Evolutionary conservation across 2,888 invertebrate genomes (phyloP).

Genomic region (Coenonympha arcania): DNA sequence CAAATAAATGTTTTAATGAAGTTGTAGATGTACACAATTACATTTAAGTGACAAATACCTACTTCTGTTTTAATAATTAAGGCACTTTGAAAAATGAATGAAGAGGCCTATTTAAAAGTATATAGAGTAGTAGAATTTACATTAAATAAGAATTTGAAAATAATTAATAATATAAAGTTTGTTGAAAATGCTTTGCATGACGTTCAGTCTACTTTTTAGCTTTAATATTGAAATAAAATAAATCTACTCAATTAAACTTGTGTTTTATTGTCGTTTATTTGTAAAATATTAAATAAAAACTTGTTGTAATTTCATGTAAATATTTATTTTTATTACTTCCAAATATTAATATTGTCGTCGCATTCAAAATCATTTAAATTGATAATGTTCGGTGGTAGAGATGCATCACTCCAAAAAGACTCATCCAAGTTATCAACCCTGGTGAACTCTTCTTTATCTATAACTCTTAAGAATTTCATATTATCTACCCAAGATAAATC

Average conservation of each 20-base stretch:
- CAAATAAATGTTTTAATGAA: no score
- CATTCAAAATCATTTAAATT: constrained; percentile 38
- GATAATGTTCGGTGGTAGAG: constrained; percentile 42
- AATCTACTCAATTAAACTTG: background rate
- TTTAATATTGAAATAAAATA: background rate
- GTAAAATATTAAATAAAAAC: no score
- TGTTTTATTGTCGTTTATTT: no score
- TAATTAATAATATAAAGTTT: background rate
- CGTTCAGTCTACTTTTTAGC: background rate
- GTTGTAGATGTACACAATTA: no score
- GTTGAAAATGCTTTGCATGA: background rate
- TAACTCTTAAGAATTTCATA: constrained; percentile 48
- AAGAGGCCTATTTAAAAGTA: no score
- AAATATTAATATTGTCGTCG: constrained; percentile 8
- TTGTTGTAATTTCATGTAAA: no score
- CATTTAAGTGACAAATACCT: no score
- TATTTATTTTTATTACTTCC: no score
- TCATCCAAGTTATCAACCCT: constrained; percentile 31
- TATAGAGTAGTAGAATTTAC: no score
- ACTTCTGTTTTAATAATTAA: no score
- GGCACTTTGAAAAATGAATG: no score
- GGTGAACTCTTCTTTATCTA: constrained; percentile 40
- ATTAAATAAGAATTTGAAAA: background rate
- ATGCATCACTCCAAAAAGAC: constrained; percentile 47
- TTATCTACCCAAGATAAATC: constrained; percentile 56